These are phyloP conservation scores for Ochropacha duplaris DNA, from an alignment of 2,888 invertebrate genomes.

Conservation along the genomic window DNA sequence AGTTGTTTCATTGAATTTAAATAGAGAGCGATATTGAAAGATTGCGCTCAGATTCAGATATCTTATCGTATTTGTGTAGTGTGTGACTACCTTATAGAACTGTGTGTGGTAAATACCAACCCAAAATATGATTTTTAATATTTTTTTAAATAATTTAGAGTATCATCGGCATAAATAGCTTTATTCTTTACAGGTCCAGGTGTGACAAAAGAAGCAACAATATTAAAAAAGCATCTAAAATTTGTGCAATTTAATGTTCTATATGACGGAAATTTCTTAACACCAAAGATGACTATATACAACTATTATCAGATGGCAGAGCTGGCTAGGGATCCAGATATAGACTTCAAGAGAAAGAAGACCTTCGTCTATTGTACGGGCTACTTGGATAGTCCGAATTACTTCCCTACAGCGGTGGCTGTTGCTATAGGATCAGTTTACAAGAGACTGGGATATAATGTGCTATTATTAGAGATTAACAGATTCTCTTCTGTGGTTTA, in stretches of 20 bases:
- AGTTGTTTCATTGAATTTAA: too few relatives aligned
- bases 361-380: conserved; percentile 13
- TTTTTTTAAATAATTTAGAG: too few relatives aligned
- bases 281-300: conserved; percentile 6
- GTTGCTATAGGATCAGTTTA: conserved; percentile 10
- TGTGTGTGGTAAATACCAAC: too few relatives aligned
- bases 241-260: conserved; percentile 4
- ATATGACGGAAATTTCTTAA: neutral
- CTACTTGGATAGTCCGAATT: conserved; percentile 7
- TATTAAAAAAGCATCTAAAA: conserved; percentile 2
- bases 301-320: conserved; percentile 9
- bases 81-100: too few relatives aligned
- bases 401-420: neutral
- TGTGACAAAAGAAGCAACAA: neutral
- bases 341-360: conserved; percentile 15
- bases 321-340: conserved; percentile 10
- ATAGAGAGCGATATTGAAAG: too few relatives aligned
- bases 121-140: too few relatives aligned
- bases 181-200: conserved; percentile 5
- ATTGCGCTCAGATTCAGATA: too few relatives aligned
- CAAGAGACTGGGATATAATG: conserved; percentile 15
- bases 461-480: conserved; percentile 11
- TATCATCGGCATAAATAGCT: neutral
- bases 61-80: too few relatives aligned
- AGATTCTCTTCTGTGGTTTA: conserved; percentile 7